Evolutionary conservation across 2,888 invertebrate species (phyloP).

Genomic region (Oxytorus armatus): DNA sequence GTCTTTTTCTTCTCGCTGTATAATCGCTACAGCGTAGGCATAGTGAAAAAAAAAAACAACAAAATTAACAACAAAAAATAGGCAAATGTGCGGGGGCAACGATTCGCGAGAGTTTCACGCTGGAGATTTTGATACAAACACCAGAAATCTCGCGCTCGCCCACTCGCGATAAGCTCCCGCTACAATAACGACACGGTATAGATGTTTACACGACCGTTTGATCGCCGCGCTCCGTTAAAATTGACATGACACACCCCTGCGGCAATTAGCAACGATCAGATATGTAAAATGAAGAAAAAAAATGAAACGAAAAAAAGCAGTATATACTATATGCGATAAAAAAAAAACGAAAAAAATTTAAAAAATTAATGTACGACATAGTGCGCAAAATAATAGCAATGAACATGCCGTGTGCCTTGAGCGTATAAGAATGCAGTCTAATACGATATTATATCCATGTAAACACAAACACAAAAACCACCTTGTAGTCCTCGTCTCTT

Average conservation of each 20-base stretch:
- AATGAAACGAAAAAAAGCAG: constrained; percentile 6
- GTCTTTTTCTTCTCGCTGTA: constrained; percentile 18
- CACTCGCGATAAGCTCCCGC: constrained; percentile 54
- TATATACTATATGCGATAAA: constrained; percentile 17
- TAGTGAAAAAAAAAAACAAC: background rate
- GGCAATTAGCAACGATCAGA: constrained; percentile 46
- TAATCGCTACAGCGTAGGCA: background rate
- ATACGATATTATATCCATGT: constrained; percentile 56
- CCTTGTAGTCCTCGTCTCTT: constrained; percentile 32
- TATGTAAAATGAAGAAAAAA: constrained; percentile 21
- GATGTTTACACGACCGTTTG: constrained; percentile 52
- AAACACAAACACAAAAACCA: constrained; percentile 39
- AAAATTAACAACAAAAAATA: constrained; percentile 3
- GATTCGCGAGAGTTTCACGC: background rate
- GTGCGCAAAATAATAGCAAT: constrained; percentile 47
- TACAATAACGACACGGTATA: constrained; percentile 30
- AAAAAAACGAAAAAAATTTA: constrained; percentile 14
- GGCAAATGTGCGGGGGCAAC: constrained; percentile 13
- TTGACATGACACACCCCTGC: constrained; percentile 58
- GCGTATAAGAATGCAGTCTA: constrained; percentile 58
- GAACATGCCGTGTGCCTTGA: constrained; percentile 74
- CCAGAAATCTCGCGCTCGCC: constrained; percentile 15
- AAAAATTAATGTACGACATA: constrained; percentile 26
- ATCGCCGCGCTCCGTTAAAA: constrained; percentile 59
- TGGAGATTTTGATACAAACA: constrained; percentile 19